Percentiles rank a stretch among this genome's conserved stretches.
These are phyloP conservation scores for Drosophila prostipennis DNA, from an alignment of 2,888 invertebrate genomes.

Conservation along the genomic window DNA sequence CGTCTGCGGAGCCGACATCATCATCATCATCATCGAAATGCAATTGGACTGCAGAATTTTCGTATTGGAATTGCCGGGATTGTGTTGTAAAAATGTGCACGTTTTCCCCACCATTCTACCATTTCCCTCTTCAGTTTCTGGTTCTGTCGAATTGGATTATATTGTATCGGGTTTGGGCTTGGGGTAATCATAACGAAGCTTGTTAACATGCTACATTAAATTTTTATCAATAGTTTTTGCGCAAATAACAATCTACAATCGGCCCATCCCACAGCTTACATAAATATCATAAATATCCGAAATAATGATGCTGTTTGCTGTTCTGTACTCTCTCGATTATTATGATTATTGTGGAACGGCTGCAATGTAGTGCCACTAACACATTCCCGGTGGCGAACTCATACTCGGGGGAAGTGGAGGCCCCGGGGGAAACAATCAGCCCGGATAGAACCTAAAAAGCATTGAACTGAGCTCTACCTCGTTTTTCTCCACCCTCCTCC, in stretches of 20 bases:
- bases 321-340: conserved; percentile 51
- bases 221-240: conserved; percentile 74
- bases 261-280: conserved; percentile 23
- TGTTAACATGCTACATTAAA: conserved; percentile 78
- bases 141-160: conserved; percentile 19
- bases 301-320: conserved; percentile 68
- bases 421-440: conserved; percentile 51
- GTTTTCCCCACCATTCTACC: conserved; percentile 22
- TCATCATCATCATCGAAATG: conserved; percentile 50
- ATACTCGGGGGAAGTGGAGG: background rate
- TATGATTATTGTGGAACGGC: conserved; percentile 66
- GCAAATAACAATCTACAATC: conserved; percentile 34
- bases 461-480: conserved; percentile 50
- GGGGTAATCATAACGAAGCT: conserved; percentile 75
- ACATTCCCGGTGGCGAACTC: conserved; percentile 28
- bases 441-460: conserved; percentile 56
- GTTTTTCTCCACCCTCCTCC: conserved; percentile 24
- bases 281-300: conserved; percentile 72
- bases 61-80: conserved; percentile 62
- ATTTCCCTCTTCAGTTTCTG: conserved; percentile 50
- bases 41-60: conserved; percentile 72
- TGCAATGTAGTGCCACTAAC: conserved; percentile 74
- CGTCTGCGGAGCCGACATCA: conserved; percentile 42
- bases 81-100: conserved; percentile 36
- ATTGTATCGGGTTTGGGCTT: conserved; percentile 20